A percentile compares a stretch with the other conserved stretches of the same genome.
These are phyloP conservation scores for Dyspetes luteomarginatus DNA, from an alignment of 2,888 invertebrate species.

Conservation along the genomic window DNA sequence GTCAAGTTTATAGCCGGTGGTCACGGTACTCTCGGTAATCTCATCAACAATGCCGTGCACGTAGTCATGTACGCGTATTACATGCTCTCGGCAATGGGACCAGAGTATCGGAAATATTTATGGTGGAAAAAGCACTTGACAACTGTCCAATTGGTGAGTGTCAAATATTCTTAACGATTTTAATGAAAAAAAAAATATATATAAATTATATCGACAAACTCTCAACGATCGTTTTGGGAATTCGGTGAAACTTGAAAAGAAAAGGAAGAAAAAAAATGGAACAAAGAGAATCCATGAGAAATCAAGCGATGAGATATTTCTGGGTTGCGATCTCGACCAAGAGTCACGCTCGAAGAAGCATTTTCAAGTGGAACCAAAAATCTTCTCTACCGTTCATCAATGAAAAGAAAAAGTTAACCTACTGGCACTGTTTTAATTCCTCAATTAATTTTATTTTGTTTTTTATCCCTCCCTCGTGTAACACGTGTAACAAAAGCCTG, in stretches of 20 bases:
- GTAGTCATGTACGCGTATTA: slow-evolving; percentile 95
- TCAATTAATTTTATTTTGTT: background rate
- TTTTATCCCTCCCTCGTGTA: too few species aligned
- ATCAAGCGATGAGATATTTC: too few species aligned
- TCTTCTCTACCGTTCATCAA: slow-evolving; percentile 27
- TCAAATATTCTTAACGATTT: background rate
- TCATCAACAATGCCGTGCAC: slow-evolving; percentile 94
- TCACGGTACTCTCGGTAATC: slow-evolving; percentile 94
- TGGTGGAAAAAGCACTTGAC: slow-evolving; percentile 97
- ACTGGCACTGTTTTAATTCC: background rate
- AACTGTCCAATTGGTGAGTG: slow-evolving; percentile 91
- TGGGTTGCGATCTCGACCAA: too few species aligned
- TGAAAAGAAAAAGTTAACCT: slow-evolving; percentile 10
- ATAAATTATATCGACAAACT: background rate
- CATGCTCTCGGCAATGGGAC: slow-evolving; percentile 93
- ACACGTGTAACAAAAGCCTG: too few species aligned
- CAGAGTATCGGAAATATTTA: slow-evolving; percentile 92
- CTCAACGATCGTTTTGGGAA: too few species aligned
- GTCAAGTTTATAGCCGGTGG: slow-evolving; percentile 93
- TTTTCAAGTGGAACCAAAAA: background rate
- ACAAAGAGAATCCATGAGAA: too few species aligned
- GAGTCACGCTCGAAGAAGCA: slow-evolving; percentile 5
- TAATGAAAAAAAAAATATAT: background rate
- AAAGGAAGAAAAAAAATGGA: too few species aligned
- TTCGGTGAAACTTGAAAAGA: too few species aligned